Percentiles rank a stretch among this genome's conserved stretches.
These are phyloP conservation scores for Ranitomeya imitator DNA, from an alignment of 2,113 vertebrate genomes.

Conservation along the genomic window DNA sequence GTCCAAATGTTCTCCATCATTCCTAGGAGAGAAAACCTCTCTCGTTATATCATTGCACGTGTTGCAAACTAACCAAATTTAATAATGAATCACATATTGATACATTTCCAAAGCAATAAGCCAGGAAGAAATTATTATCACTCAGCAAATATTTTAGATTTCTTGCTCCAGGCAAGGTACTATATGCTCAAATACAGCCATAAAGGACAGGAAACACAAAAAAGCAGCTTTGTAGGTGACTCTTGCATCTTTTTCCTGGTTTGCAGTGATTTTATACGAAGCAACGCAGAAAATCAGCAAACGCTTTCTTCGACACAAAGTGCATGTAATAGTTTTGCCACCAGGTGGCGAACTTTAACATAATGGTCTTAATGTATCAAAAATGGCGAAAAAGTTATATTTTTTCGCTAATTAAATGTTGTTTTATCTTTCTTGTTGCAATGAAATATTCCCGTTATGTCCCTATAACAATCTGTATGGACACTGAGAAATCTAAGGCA, in stretches of 20 bases:
- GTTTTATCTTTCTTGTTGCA: background rate
- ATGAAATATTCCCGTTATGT: background rate
- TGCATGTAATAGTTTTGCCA: background rate
- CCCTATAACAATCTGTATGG: background rate
- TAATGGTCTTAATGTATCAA: background rate
- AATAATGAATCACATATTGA: background rate
- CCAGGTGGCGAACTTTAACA: slow-evolving; percentile 2
- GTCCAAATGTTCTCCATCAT: background rate
- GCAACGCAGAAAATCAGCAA: background rate
- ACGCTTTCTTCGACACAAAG: background rate
- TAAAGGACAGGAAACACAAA: background rate
- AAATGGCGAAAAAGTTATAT: background rate
- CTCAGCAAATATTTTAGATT: background rate
- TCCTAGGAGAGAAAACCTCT: background rate
- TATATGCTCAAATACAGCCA: background rate
- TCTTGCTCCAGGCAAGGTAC: background rate
- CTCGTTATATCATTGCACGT: background rate
- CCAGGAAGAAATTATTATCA: background rate
- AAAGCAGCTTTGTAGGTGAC: background rate
- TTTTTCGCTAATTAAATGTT: background rate
- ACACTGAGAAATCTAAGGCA: background rate
- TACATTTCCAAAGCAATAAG: background rate
- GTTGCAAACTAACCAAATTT: background rate
- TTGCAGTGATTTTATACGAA: background rate
- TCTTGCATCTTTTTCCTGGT: no score